These are phyloP conservation scores for Beris chalybata DNA, from an alignment of 2,888 invertebrate species.

Conservation along the genomic window DNA sequence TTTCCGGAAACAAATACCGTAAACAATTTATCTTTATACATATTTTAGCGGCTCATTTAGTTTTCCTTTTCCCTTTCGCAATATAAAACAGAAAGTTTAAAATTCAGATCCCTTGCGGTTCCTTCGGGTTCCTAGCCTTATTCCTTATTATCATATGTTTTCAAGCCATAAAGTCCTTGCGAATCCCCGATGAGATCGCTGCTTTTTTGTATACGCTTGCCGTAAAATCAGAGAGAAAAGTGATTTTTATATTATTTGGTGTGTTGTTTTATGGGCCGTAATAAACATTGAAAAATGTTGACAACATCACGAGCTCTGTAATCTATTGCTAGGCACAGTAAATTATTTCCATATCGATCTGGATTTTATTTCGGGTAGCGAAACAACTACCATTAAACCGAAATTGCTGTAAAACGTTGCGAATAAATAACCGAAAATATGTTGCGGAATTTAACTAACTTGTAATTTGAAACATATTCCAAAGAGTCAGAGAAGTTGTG, in stretches of 20 bases:
- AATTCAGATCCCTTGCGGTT: conserved; percentile 22
- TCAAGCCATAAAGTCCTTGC: conserved; percentile 17
- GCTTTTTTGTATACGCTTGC: conserved; percentile 4
- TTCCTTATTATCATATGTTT: conserved; percentile 24
- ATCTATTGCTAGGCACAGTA: too few species aligned
- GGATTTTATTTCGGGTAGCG: too few species aligned
- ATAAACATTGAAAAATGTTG: conserved; percentile 21
- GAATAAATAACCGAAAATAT: too few species aligned
- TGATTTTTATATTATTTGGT: conserved; percentile 21
- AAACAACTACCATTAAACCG: too few species aligned
- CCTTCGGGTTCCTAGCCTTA: conserved; percentile 3
- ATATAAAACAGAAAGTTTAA: conserved; percentile 15
- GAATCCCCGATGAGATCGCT: conserved; percentile 26
- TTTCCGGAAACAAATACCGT: background rate
- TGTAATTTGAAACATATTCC: too few species aligned
- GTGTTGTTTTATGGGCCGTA: conserved; percentile 17
- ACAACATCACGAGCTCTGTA: too few species aligned
- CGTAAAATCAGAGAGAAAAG: conserved; percentile 14
- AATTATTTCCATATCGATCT: too few species aligned
- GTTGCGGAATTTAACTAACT: too few species aligned
- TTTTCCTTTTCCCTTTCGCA: background rate
- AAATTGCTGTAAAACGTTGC: too few species aligned
- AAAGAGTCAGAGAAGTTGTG: too few species aligned
- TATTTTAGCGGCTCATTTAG: conserved; percentile 25
- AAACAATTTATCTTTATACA: conserved; percentile 22